phyloP scores from a whole-genome alignment of 2,797 vertebrate genomes.

The Falco cherrug region DNA sequence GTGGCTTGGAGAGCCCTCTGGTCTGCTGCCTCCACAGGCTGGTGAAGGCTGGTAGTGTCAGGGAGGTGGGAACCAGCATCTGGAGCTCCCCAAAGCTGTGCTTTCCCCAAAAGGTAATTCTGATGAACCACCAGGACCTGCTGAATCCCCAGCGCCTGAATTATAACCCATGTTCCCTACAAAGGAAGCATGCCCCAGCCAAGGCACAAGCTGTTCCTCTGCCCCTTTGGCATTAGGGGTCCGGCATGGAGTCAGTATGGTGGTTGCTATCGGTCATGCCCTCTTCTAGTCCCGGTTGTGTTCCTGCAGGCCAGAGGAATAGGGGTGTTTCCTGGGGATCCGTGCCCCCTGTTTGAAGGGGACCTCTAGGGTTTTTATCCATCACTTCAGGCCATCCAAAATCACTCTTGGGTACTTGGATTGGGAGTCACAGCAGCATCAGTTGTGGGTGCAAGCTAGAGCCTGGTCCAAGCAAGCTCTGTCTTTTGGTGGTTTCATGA shows the following conservation, averaged over 20 bases:
- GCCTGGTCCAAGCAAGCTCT: not conserved
- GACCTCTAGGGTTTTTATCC: not conserved
- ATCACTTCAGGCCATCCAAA: fast-evolving
- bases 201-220: not conserved
- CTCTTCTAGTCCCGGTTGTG: not conserved
- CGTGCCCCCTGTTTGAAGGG: not conserved
- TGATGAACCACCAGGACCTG: not conserved
- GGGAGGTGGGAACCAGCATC: not conserved
- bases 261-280: not conserved
- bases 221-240: not conserved
- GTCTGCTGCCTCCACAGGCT: not conserved
- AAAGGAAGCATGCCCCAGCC: not conserved
- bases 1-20: not conserved
- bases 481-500: not conserved
- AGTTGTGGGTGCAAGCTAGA: not conserved
- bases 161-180: not conserved
- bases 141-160: fast-evolving
- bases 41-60: not conserved
- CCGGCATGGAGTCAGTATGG: not conserved
- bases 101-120: not conserved
- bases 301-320: not conserved
- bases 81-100: not conserved
- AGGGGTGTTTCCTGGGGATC: not conserved
- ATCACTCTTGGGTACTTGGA: fast-evolving
- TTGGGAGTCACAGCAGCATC: not conserved